Evolutionary conservation across 1,140 invertebrate genomes (phyloP).

Genomic region (Micrasema longulum): DNA sequence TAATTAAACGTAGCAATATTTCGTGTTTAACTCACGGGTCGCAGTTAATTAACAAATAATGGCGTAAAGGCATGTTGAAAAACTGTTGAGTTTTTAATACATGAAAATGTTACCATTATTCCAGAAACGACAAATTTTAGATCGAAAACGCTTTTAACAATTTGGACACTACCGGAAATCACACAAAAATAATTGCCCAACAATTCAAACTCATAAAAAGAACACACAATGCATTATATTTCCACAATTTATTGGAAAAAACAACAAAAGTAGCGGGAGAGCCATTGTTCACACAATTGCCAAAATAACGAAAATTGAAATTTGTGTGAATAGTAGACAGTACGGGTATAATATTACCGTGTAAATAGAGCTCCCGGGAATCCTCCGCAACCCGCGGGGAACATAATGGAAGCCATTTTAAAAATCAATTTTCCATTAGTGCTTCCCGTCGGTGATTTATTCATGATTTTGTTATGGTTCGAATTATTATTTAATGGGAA

Average conservation of each 20-base stretch:
- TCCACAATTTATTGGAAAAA: slow-evolving; percentile 2
- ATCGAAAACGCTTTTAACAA: not conserved
- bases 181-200: not conserved
- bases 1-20: not conserved
- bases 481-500: too few relatives aligned
- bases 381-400: too few relatives aligned
- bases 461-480: too few relatives aligned
- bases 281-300: slow-evolving; percentile 8
- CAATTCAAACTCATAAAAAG: not conserved
- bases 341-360: not conserved
- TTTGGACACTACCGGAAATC: slow-evolving; percentile 7
- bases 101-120: slow-evolving; percentile 7
- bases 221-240: not conserved
- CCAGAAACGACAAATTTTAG: not conserved
- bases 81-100: not conserved
- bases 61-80: not conserved
- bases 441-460: too few relatives aligned
- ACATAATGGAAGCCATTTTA: too few relatives aligned
- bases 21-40: too few relatives aligned
- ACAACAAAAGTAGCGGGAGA: not conserved
- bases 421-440: too few relatives aligned
- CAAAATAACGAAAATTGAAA: slow-evolving; percentile 6
- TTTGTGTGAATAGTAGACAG: not conserved
- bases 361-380: too few relatives aligned
- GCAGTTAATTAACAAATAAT: too few relatives aligned